Conservation (phyloP, 30 jellyfish, hydroid and myxozoan genomes). For the Aurelia aurita complex sp. Pacific region DNA sequence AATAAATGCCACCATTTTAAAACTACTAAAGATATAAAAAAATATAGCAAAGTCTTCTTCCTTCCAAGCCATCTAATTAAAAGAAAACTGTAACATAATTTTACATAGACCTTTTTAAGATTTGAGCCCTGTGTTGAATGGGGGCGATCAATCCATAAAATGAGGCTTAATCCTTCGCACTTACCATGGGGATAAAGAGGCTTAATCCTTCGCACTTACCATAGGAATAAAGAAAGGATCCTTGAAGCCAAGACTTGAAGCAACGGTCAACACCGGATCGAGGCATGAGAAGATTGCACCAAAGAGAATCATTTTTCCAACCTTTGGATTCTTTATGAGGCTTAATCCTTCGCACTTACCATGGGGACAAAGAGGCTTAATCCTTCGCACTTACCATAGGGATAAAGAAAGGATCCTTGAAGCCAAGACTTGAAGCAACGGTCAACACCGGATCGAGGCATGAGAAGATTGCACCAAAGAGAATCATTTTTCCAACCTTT, state of each 20-base stretch:
- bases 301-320: conserved; percentile 86
- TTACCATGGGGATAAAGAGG: too few species aligned
- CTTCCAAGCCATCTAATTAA: too few species aligned
- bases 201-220: conserved; percentile 38
- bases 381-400: conserved; percentile 69
- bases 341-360: too few species aligned
- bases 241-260: conserved; percentile 86
- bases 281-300: conserved; percentile 96
- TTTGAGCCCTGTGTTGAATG: too few species aligned
- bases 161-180: too few species aligned
- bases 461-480: conserved; percentile 91
- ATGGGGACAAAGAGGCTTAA: too few species aligned
- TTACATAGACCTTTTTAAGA: too few species aligned
- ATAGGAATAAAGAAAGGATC: conserved; percentile 84
- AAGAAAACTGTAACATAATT: too few species aligned
- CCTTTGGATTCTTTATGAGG: conserved; percentile 49
- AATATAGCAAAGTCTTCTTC: too few species aligned
- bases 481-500: conserved; percentile 87
- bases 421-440: conserved; percentile 84
- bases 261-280: conserved; percentile 87
- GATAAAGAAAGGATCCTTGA: conserved; percentile 82
- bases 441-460: conserved; percentile 92
- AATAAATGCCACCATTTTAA: too few species aligned
- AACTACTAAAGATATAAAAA: too few species aligned
- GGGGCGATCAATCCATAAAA: too few species aligned